Evolutionary conservation across 2,113 vertebrate genomes (phyloP), one percentile per base, ranked within the genome.

Genomic region (Rhinolophus sinicus): DNA sequence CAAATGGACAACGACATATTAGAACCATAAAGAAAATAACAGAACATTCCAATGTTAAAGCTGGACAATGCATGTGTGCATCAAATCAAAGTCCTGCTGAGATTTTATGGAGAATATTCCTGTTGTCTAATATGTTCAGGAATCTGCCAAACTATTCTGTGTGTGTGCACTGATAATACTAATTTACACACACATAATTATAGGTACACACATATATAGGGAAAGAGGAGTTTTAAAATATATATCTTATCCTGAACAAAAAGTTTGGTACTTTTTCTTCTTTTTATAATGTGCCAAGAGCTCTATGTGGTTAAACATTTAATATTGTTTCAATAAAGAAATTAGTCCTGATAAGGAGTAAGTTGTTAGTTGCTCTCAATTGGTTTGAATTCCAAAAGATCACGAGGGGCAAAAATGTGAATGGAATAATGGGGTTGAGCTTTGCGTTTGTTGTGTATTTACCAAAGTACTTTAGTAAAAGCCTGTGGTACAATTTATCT

Each of bases 1-100:
- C 91, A 93, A 95, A 97, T 97, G 90, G 95, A 98, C 95, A 58
- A 98, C 26, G 92, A 60, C 80, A 62, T 97, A 97, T 92, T 93
- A 22, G n/a, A 98, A 96, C 93, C 67, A 73, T 93, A 95, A 96
- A 96, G 12, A 95, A 96, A 97, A 95, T 0, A 96, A 94, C 97
- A 97, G 72, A 97, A 95, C 94, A 97, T 97, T 97, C 97, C 97
- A 97, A 98, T 90, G 95, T 97, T 97, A 98, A 96, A 98, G 89
- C 97, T 97, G 97, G 97, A 97, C 95, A 95, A 77, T 96, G 97
- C 96, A 96, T 97, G 97, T 77, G 95, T 88, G 97, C 90, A 96
- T 70, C 96, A 70, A 97, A 62, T 64, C 47, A 96, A 96, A 92
- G 89, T 87, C 84, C 93, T 97, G 77, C 81, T 75, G 92, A 94